Evolutionary conservation across 2,797 vertebrate genomes (phyloP).

Genomic region (Sebastes steindachneri): DNA sequence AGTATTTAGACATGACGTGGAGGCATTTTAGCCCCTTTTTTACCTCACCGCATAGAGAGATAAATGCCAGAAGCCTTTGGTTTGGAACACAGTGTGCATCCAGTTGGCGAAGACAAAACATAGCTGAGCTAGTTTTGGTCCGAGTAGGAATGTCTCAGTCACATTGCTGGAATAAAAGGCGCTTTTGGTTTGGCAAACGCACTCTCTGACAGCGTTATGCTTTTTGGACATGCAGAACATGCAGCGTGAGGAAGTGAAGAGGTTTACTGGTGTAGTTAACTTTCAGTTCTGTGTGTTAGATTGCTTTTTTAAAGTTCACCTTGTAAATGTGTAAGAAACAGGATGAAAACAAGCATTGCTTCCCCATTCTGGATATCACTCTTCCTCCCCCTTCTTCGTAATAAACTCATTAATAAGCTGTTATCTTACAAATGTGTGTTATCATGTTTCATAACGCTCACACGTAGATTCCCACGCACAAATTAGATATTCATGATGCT

Average conservation of each 20-base stretch:
- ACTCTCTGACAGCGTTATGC: not conserved
- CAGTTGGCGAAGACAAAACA: conserved; percentile 51
- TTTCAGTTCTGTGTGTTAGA: not conserved
- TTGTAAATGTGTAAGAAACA: not conserved
- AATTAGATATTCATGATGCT: conserved; percentile 68
- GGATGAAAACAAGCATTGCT: not conserved
- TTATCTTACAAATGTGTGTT: not conserved
- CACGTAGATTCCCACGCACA: conserved; percentile 41
- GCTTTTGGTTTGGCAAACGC: conserved; percentile 63
- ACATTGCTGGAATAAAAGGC: conserved; percentile 51
- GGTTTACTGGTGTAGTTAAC: not conserved
- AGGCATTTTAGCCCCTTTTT: conserved; percentile 30
- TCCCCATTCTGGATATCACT: not conserved
- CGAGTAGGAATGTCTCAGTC: conserved; percentile 65
- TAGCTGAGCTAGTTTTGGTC: conserved; percentile 73
- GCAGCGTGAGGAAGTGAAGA: conserved; percentile 10
- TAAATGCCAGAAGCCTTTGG: conserved; percentile 40
- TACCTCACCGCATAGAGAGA: conserved; percentile 35
- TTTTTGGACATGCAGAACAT: conserved; percentile 17
- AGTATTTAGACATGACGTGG: conserved; percentile 8
- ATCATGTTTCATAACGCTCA: conserved; percentile 25
- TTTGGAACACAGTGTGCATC: conserved; percentile 35
- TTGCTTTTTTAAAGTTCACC: not conserved
- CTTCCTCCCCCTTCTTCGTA: not conserved
- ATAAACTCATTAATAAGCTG: conserved; percentile 4